Evolutionary conservation across 2,797 vertebrate genomes (phyloP).

Genomic region (Siniperca scherzeri): DNA sequence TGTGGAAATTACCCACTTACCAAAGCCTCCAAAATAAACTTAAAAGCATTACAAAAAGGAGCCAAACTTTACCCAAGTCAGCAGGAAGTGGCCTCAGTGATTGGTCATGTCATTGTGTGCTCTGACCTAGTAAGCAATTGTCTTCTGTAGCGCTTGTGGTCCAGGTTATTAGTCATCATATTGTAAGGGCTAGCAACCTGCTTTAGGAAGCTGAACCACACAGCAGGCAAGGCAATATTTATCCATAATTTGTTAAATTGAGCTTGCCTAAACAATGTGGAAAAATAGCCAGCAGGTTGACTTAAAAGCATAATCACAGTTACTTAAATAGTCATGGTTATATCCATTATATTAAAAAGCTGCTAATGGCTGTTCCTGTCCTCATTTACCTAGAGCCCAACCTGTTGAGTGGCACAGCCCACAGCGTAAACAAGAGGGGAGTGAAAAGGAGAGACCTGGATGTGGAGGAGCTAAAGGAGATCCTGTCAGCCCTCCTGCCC

Average conservation of each 20-base stretch:
- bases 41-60: conserved; percentile 57
- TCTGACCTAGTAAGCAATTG: conserved; percentile 28
- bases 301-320: conserved; percentile 27
- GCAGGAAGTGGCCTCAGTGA: conserved; percentile 35
- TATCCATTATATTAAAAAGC: conserved; percentile 37
- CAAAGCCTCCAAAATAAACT: conserved; percentile 64
- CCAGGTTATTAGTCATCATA: conserved; percentile 25
- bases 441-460: conserved; percentile 98
- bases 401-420: conserved; percentile 96
- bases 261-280: conserved; percentile 29
- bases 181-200: conserved; percentile 3
- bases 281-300: conserved; percentile 26
- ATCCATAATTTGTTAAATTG: conserved; percentile 30
- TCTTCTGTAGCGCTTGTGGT: conserved; percentile 24
- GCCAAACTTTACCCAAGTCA: conserved; percentile 48
- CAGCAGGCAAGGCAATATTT: conserved; percentile 18
- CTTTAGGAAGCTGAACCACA: conserved; percentile 13
- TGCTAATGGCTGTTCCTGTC: conserved; percentile 45
- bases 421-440: conserved; percentile 98
- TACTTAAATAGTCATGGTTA: conserved; percentile 16
- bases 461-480: conserved; percentile 96
- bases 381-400: conserved; percentile 91
- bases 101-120: conserved; percentile 34
- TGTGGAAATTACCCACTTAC: conserved; percentile 77
- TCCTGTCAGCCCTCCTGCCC: conserved; percentile 93